Evolutionary conservation across 2,113 vertebrate species (phyloP), one percentile per base, ranked within the genome.

Genomic region (Lanius collurio): DNA sequence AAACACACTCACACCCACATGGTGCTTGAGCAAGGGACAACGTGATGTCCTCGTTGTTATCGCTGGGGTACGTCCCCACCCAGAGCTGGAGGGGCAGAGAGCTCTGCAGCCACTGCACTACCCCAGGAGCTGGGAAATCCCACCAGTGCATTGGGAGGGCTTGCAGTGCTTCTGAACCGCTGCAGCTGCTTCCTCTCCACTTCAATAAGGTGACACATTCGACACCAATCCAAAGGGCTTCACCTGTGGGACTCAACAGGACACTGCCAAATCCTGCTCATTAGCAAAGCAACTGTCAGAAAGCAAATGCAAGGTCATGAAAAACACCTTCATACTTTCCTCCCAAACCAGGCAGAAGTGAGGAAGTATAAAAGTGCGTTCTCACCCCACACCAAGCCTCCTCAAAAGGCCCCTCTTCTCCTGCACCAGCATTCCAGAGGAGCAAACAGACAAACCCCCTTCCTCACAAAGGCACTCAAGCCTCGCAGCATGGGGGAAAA

Each of bases 201-300:
- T 76, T 90, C 91, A 94, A 37, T 65, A 62, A 87, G 87, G 96
- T 91, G 94, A 79, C 81, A 65, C 53, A 85, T 97, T 91, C 0
- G 0, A 94, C 96, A 96, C 93, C 84, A 59, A 23, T n/a, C 56
- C 69, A 44, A 85, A 94, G 70, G 63, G 88, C 46, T 89, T 95
- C 88, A 92, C 90, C 90, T 81, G 46, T 0, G 1, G 62, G n/a
- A 37, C 91, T 89, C 94, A 27, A 87, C 91, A 80, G 83, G 74
- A 83, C 78, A 12, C 83, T 74, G 94, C 77, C 91, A 94, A 92
- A 94, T 94, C 83, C 93, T 93, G 78, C 91, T 95, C 59, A 87
- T 89, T 92, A 95, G 89, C 95, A 94, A 87, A 70, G 70, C 3
- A 1, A 44, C 83, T 8, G 0, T 37, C 87, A 94, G 81, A 87